Conservation (phyloP, 2,113 vertebrate genomes). For the Antechinus stuartii region DNA sequence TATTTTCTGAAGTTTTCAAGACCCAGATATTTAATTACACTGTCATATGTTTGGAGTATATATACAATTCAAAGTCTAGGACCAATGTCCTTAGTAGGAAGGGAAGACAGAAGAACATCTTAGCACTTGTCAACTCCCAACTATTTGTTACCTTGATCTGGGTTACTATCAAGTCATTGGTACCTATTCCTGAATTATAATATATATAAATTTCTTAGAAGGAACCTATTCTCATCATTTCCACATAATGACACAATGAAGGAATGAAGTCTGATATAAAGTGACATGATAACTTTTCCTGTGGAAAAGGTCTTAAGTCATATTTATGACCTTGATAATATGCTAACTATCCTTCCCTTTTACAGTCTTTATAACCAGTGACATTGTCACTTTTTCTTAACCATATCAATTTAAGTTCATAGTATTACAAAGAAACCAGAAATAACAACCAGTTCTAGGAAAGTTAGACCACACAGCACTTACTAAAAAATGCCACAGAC, state of each 20-base stretch:
- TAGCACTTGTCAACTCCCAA: not conserved
- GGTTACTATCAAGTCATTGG: not conserved
- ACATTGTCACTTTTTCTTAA: not conserved
- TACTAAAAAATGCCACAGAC: not conserved
- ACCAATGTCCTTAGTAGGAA: not conserved
- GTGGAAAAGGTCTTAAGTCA: not conserved
- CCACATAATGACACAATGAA: not conserved
- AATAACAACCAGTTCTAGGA: not conserved
- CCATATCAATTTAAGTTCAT: not conserved
- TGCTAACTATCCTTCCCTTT: not conserved
- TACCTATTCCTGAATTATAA: not conserved
- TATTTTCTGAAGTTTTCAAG: not conserved
- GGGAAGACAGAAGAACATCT: not conserved
- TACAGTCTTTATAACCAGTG: not conserved
- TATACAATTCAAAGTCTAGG: not conserved
- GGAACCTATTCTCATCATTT: not conserved
- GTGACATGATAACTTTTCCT: not conserved
- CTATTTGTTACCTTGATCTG: not conserved
- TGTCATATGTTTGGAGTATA: not conserved
- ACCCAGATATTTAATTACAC: not conserved
- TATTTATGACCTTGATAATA: not conserved
- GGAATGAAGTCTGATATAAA: not conserved
- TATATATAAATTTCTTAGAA: not conserved
- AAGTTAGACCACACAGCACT: not conserved
- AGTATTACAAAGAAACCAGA: not conserved